Conservation (phyloP, 2,113 vertebrate species). For the Prochilodus magdalenae region DNA sequence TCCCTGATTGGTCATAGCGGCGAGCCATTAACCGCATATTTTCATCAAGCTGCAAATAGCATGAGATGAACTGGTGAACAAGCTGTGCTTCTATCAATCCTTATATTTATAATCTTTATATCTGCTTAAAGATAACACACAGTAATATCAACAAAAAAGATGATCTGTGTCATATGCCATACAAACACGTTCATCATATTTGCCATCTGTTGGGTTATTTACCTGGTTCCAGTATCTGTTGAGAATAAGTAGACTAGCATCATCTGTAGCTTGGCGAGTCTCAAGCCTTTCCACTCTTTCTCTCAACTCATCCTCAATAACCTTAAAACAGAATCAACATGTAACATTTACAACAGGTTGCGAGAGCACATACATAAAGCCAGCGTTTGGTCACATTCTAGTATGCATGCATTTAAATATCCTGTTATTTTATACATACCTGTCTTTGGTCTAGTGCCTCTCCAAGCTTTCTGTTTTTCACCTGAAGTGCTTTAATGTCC, state of each 20-base stretch:
- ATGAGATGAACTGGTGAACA: not conserved
- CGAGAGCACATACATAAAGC: not conserved
- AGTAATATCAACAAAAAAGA: not conserved
- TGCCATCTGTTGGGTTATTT: not conserved
- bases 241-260: slow-evolving; percentile 93
- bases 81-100: not conserved
- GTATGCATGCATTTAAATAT: not conserved
- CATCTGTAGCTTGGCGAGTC: slow-evolving; percentile 93
- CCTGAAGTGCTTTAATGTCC: slow-evolving; percentile 92
- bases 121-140: not conserved
- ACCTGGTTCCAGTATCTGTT: slow-evolving; percentile 99
- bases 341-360: no score
- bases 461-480: slow-evolving; percentile 93
- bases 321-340: slow-evolving; percentile 67
- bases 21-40: slow-evolving; percentile 88
- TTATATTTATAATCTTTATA: no score
- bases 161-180: not conserved
- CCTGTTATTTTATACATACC: slow-evolving; percentile 52
- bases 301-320: slow-evolving; percentile 93
- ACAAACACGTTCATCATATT: not conserved
- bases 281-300: slow-evolving; percentile 94
- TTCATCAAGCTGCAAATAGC: slow-evolving; percentile 87
- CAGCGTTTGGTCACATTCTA: not conserved
- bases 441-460: slow-evolving; percentile 92
- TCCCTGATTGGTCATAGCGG: slow-evolving; percentile 84